Base-by-base conservation (phyloP, 2,797 vertebrate species). In the Yasuhikotakia modesta region DNA sequence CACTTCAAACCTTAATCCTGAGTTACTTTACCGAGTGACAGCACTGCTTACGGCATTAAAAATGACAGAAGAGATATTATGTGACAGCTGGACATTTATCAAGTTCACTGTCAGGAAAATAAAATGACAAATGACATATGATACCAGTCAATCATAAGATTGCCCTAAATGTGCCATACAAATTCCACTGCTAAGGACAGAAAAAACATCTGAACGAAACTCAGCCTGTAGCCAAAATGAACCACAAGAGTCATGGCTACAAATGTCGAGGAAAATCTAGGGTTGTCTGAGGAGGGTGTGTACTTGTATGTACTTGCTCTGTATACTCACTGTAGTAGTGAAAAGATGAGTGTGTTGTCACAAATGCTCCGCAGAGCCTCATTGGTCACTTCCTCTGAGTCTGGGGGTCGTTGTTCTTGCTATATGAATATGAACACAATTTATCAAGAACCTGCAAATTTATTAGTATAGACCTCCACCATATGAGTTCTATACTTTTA, bases 301-400 rank as follows among this genome's bases (percentile, higher is more conserved):
- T 1, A 13, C 50, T 19, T 55, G 21, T 43, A 19, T 66, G 61
- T 45, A 55, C 61, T 45, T 16, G 22, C 19, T n/a, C n/a, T n/a
- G n/a, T n/a, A n/a, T n/a, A n/a, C n/a, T n/a, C 0, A 99, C 95
- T 0, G 97, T 96, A 4, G 95, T 97, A 87, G 96, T 97, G 73
- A 99, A 90, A 8, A 99, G 94, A 82, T 97, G 94, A 98, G 94
- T 0, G 96, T 97, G 70, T 89, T 95, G 87, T 96, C 82, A 22
- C 96, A 96, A 94, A 98, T 90, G 7, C 86, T 89, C 61, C 91
- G 91, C 69, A 99, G 90, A 0, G 93, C 88, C 84, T 97, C 94
- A 0, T 94, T 95, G 0, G 91, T 89, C 17, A 93, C 91, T 21
- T 96, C 94, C 50, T 96, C 95, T 0, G 87, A 87, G 8, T 96